phyloP scores from a whole-genome alignment of 2,888 invertebrate genomes.

The Temnothorax ravouxi region DNA sequence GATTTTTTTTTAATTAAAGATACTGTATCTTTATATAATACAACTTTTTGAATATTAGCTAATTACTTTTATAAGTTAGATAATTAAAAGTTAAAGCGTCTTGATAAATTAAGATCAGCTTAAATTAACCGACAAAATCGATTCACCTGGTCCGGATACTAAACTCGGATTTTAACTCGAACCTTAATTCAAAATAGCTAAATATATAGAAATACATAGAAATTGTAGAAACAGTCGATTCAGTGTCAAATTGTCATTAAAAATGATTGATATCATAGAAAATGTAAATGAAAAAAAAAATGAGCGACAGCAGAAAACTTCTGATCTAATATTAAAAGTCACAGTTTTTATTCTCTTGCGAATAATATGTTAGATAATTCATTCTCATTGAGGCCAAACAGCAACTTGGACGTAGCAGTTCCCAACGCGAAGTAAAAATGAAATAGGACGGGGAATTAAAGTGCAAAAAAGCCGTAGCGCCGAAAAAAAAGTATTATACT shows the following conservation, averaged over 20 bases:
- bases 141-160: slow-evolving; percentile 8
- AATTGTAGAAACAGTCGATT: background rate
- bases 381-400: slow-evolving; percentile 32
- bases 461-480: slow-evolving; percentile 16
- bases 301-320: background rate
- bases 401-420: slow-evolving; percentile 28
- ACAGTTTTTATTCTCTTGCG: slow-evolving; percentile 21
- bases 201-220: background rate
- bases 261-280: background rate
- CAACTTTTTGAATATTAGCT: background rate
- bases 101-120: background rate
- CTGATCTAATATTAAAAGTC: slow-evolving; percentile 44
- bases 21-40: background rate
- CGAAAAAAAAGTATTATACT: slow-evolving; percentile 19
- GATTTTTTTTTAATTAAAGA: background rate
- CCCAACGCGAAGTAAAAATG: slow-evolving; percentile 39
- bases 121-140: slow-evolving; percentile 16
- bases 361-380: slow-evolving; percentile 27
- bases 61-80: background rate
- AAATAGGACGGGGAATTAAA: slow-evolving; percentile 49
- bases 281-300: slow-evolving; percentile 23
- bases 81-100: background rate
- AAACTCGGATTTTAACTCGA: background rate
- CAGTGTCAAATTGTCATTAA: background rate
- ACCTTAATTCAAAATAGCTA: background rate